A percentile compares a stretch with the other conserved stretches of the same genome.
These are phyloP conservation scores for Falco peregrinus DNA, from an alignment of 2,797 vertebrate genomes.

Conservation along the genomic window DNA sequence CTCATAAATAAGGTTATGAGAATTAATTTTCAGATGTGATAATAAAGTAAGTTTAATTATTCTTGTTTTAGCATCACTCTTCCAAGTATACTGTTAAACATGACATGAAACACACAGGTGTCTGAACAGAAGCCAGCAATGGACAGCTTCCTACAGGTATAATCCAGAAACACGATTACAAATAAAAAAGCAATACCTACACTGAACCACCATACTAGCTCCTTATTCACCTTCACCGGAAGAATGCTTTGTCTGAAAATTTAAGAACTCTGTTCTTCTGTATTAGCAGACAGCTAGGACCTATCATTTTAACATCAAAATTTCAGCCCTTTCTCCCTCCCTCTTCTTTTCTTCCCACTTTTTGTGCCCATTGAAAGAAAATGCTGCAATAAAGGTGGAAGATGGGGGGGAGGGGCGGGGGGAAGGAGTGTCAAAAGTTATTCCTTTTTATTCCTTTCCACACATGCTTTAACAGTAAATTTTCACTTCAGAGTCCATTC, in stretches of 20 bases:
- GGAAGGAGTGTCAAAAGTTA: not conserved
- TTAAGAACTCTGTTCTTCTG: not conserved
- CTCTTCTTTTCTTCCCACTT: not conserved
- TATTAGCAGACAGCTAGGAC: not conserved
- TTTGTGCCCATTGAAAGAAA: not conserved
- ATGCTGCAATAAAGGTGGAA: not conserved
- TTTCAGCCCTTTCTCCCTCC: not conserved
- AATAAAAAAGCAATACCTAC: not conserved
- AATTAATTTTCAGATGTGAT: not conserved
- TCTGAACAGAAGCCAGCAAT: not conserved
- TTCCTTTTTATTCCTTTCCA: not conserved
- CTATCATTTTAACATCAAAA: not conserved
- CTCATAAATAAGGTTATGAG: not conserved
- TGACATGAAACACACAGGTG: not conserved
- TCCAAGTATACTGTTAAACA: not conserved
- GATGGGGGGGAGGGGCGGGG: not conserved
- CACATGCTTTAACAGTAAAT: not conserved
- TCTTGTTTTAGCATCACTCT: not conserved
- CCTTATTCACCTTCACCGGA: not conserved
- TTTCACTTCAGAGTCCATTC: not conserved
- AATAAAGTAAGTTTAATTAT: not conserved
- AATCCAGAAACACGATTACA: not conserved
- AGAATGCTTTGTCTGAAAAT: not conserved
- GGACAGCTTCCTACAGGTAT: not conserved
- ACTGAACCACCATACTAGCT: not conserved